phyloP scores from a whole-genome alignment of 2,888 invertebrate species.

The Drosophila rellima region DNA sequence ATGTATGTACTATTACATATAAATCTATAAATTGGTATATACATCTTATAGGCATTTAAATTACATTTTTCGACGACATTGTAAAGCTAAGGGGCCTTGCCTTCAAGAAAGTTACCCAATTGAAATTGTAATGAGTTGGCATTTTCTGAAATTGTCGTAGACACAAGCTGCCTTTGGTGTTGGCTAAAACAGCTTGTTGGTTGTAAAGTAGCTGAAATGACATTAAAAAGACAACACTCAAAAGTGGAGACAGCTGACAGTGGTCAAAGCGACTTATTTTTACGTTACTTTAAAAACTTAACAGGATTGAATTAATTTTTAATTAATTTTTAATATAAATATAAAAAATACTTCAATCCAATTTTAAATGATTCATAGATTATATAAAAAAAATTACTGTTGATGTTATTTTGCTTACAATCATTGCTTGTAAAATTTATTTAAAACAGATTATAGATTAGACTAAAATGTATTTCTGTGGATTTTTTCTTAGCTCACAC shows the following conservation, averaged over 20 bases:
- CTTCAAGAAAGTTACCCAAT: slow-evolving; percentile 54
- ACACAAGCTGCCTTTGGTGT: slow-evolving; percentile 36
- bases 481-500: too few relatives aligned
- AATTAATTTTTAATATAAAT: too few relatives aligned
- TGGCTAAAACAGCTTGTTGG: slow-evolving; percentile 30
- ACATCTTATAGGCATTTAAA: slow-evolving; percentile 45
- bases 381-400: too few relatives aligned
- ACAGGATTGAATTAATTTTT: too few relatives aligned
- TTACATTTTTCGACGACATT: slow-evolving; percentile 38
- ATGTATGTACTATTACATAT: slow-evolving; percentile 24
- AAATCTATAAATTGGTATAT: slow-evolving; percentile 34
- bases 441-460: too few relatives aligned
- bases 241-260: slow-evolving; percentile 35
- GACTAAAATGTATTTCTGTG: too few relatives aligned
- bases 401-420: too few relatives aligned
- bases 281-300: neutral
- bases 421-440: too few relatives aligned
- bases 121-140: slow-evolving; percentile 78
- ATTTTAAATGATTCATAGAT: too few relatives aligned
- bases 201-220: slow-evolving; percentile 76
- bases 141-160: slow-evolving; percentile 66
- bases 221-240: slow-evolving; percentile 72
- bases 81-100: slow-evolving; percentile 37
- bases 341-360: too few relatives aligned
- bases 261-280: neutral